Conservation (phyloP, 92 coral and sea anemone species). For the Pocillopora grandis region DNA sequence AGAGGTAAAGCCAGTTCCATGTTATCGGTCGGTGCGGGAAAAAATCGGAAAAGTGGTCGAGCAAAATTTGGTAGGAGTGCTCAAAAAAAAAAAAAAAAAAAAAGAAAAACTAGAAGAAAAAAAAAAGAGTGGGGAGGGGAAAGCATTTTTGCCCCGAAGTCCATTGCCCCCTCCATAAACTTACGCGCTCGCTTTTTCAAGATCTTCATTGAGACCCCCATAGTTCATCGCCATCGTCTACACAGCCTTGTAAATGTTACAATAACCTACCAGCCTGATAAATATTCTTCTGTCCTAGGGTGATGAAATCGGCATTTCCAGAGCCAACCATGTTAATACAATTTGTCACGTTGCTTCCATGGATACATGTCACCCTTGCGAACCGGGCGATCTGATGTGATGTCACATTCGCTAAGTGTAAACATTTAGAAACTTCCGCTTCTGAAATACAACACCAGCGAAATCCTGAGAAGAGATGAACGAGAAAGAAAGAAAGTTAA, state of each 20-base stretch:
- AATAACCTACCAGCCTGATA: slow-evolving; percentile 59
- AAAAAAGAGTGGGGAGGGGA: too few species aligned
- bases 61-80: too few species aligned
- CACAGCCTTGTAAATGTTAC: not conserved
- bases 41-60: too few species aligned
- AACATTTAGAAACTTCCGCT: slow-evolving; percentile 60
- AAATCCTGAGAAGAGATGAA: slow-evolving; percentile 25
- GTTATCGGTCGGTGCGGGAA: too few species aligned
- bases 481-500: not conserved
- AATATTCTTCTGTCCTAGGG: slow-evolving; percentile 50
- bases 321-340: slow-evolving; percentile 56
- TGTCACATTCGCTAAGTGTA: slow-evolving; percentile 43
- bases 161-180: too few species aligned
- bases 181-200: too few species aligned
- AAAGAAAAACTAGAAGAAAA: too few species aligned
- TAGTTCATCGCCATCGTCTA: too few species aligned
- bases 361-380: slow-evolving; percentile 48
- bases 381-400: slow-evolving; percentile 8
- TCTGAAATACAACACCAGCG: slow-evolving; percentile 68
- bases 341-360: slow-evolving; percentile 39
- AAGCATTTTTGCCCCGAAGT: too few species aligned
- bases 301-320: slow-evolving; percentile 57
- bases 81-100: too few species aligned
- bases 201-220: too few species aligned
- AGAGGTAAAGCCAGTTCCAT: too few species aligned